Evolutionary conservation across 2,888 invertebrate species (phyloP), one percentile per base, ranked within the genome.

Genomic region (Crematogaster levior): DNA sequence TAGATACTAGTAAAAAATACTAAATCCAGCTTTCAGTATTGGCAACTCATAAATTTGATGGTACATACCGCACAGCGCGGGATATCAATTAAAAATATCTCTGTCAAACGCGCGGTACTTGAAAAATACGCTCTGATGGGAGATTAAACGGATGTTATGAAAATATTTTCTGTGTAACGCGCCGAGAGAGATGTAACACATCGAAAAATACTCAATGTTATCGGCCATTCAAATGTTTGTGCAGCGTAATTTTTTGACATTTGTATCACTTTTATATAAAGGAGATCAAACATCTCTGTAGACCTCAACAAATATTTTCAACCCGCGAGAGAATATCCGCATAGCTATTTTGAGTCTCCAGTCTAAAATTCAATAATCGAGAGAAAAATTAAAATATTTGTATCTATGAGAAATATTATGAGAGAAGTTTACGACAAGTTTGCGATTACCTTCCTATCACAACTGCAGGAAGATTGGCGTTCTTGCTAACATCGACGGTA

Each of bases 121-220:
- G 77, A 79, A 79, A 79, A 79, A 79, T 79, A 79, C 77, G 72
- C 43, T 79, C 72, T 70, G 70, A 70, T 70, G 18, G 77, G 24
- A 79, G 77, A 79, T 79, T 79, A 79, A 79, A 79, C 43, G 77
- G 77, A 79, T 79, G 77, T 79, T 79, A 79, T 79, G 73, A 79
- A 79, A 79, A 79, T 79, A 79, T 79, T 79, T 79, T 30, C 56
- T 43, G 24, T 77, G 30, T 77, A 70, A 79, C 77, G 56, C 56
- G 56, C 18, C n/a, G 66, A 66, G 51, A 56, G 77, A 56, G 15
- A 18, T 18, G 56, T 70, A 27, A 56, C 77, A 70, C 51, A 72
- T 79, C 43, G 77, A 56, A 79, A 79, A 79, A 79, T 79, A 79
- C 34, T 79, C 72, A 51, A 56, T 70, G 72, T 72, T 72, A 72